Base-by-base conservation (phyloP, 2,888 invertebrate genomes). In the Eulithis testata region DNA sequence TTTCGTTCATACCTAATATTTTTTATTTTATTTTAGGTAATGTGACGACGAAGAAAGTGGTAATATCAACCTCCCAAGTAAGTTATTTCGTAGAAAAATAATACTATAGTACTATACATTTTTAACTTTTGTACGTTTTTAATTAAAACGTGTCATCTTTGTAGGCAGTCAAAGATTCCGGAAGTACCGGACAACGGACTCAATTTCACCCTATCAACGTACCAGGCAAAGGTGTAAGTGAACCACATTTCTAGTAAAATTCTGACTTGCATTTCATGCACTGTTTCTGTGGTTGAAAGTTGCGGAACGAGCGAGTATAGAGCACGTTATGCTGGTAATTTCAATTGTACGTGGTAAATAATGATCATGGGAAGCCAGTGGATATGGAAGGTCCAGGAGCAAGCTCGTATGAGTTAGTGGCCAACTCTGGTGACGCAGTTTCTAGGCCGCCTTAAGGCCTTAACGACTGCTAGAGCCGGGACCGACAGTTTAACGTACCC, bases 161-260 rank as follows among this genome's bases (percentile, higher is more conserved):
- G 3, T 49, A 91, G 91, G 68, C 84, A 4, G 73, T 74, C 6
- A 88, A 86, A 71, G 86, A 86, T 14, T 55, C 43, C 1, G 43
- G n/a, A 27, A 53, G 21, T 49, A 21, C 50, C 58, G 83, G 83
- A 0, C 88, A 87, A 53, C 80, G 83, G 73, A 89, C 92, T 74
- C 94, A 95, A 80, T 86, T 96, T n/a, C 96, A 96, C 85, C 96
- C 95, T 79, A 95, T 96, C 68, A 95, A 95, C 84, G 94, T 96
- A 67, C 95, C 96, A 2, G 95, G 96, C 11, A 95, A 95, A 89
- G 96, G 95, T 52, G 66, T 66, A 63, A 66, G 66, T 66, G 2
- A 9, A 7, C 8, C 6, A 40, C 9, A 43, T 82, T 43, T 36
- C 2, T 12, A 8, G 8, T 47, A 14, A 14, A 47, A 14, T 14